These are phyloP conservation scores for Scytalopus superciliaris DNA, from an alignment of 2,113 vertebrate genomes.

Conservation along the genomic window DNA sequence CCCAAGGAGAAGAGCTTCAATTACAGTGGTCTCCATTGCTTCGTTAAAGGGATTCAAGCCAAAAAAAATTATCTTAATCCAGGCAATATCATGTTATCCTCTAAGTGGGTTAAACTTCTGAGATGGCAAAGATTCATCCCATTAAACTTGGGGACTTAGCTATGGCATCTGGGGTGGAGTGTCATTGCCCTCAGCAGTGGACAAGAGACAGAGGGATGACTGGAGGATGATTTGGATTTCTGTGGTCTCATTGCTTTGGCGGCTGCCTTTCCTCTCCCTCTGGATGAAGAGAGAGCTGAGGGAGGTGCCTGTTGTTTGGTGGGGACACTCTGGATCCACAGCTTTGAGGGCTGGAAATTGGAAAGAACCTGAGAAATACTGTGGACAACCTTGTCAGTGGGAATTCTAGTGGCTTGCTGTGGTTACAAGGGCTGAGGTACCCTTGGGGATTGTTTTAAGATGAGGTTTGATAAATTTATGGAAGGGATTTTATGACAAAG, in stretches of 20 bases:
- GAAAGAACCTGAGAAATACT: background rate
- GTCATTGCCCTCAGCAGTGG: background rate
- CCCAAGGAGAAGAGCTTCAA: background rate
- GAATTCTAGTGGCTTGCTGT: background rate
- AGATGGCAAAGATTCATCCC: background rate
- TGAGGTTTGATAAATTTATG: background rate
- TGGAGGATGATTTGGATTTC: background rate
- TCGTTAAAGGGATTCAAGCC: background rate
- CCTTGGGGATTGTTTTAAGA: background rate
- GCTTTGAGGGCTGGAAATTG: background rate
- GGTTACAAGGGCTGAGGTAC: background rate
- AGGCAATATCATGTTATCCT: background rate
- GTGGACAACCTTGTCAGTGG: background rate
- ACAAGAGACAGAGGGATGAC: background rate
- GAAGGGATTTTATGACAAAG: background rate
- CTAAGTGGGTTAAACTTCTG: background rate
- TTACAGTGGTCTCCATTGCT: background rate
- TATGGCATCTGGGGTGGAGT: background rate
- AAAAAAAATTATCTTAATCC: background rate
- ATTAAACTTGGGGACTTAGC: background rate
- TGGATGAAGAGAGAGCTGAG: background rate
- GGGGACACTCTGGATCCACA: background rate
- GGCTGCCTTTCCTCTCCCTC: background rate
- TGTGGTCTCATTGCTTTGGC: background rate
- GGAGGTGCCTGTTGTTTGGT: background rate